Percentiles rank a stretch among this genome's conserved stretches.
Evolutionary conservation across 2,888 invertebrate species (phyloP).

Genomic region (Tachina fera): DNA sequence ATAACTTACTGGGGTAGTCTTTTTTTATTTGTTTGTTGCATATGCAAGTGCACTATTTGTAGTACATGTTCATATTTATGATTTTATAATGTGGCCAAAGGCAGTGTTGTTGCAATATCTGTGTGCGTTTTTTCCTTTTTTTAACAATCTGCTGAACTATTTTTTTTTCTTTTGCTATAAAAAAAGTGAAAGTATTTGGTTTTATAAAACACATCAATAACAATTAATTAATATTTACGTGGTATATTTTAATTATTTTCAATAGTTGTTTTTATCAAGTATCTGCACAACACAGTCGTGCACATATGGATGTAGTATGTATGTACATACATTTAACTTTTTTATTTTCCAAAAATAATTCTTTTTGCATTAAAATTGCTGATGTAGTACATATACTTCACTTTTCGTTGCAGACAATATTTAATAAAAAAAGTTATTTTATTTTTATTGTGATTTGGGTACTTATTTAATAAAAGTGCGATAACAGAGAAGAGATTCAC

Average conservation of each 20-base stretch:
- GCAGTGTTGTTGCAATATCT: conserved; percentile 15
- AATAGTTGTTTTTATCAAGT: neutral
- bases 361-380: no score
- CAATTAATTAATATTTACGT: conserved; percentile 5
- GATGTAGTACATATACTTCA: no score
- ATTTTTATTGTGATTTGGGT: no score
- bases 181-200: conserved; percentile 17
- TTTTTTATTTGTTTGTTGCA: conserved; percentile 9
- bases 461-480: no score
- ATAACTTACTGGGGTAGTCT: neutral
- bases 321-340: neutral
- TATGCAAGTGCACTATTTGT: no score
- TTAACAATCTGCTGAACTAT: neutral
- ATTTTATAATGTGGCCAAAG: conserved; percentile 20
- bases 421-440: no score
- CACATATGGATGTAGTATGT: no score
- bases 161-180: neutral
- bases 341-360: neutral
- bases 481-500: no score
- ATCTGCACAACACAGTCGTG: neutral
- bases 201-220: conserved; percentile 13
- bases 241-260: neutral
- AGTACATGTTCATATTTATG: neutral
- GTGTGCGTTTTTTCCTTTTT: conserved; percentile 1
- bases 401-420: no score